Base-by-base conservation (phyloP, 64 coral and sea anemone genomes). In the Stylophora pistillata region DNA sequence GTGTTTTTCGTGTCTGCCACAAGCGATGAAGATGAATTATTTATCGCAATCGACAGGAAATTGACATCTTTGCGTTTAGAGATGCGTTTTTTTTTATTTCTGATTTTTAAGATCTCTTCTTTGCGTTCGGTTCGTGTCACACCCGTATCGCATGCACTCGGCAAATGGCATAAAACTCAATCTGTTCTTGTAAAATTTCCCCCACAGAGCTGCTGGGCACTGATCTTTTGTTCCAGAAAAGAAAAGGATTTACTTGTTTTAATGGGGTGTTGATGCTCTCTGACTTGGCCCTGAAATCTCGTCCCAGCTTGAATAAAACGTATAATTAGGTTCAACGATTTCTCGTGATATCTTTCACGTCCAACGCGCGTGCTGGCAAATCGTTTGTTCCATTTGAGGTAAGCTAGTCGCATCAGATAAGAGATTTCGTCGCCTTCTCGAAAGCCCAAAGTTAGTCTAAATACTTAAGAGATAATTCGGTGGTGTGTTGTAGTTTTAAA, bases 21-120 rank as follows among this genome's bases (percentile, higher is more conserved):
- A 86, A 82, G 90, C 90, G 21, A 47, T 47, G 37, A 86, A 33
- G 55, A 86, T 92, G 81, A 85, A 92, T 92, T 77, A 86, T 86
- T 86, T 31, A 86, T 74, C 61, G 4, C 69, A 47, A 53, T 41
- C 60, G 53, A 84, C 13, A 20, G 26, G 62, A 84, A 69, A 53
- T 47, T 20, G 31, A 14, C 10, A 84, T 69, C 69, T 69, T 25
- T 25, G 11, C 21, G 47, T 31, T 18, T 84, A 65, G 23, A 64
- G 3, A 70, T 53, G 20, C 61, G 20, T 84, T 60, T 59, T 79
- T 17, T 68, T 29, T 30, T 25, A 68, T 84, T 61, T 14, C 29
- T 21, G 29, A 31, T 59, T 59, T 25, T 11, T 17, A 20, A 52
- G 1, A 23, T 47, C 37, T 47, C 37, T 66, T 20, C 7, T 25